A percentile compares a stretch with the other conserved stretches of the same genome.
These are phyloP conservation scores for Alviniconcha marisindica DNA, from an alignment of 1,140 invertebrate species.

Conservation along the genomic window DNA sequence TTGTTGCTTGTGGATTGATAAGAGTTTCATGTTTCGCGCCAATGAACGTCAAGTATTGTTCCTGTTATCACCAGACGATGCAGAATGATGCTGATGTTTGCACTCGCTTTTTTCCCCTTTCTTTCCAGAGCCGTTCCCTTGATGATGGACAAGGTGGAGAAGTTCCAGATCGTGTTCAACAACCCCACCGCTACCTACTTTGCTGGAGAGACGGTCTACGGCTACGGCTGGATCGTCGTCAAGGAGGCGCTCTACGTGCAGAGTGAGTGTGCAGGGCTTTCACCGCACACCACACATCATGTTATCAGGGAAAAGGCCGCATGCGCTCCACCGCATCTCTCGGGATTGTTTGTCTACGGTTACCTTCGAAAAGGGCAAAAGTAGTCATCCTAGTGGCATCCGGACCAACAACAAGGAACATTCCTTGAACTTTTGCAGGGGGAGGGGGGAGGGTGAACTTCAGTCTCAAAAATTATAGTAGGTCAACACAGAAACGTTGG, in stretches of 20 bases:
- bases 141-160: conserved; percentile 67
- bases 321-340: too few species aligned
- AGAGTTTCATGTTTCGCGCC: neutral
- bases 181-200: conserved; percentile 69
- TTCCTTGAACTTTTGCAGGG: too few species aligned
- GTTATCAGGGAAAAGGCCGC: too few species aligned
- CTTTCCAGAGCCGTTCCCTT: conserved; percentile 41
- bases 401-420: too few species aligned
- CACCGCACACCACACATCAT: too few species aligned
- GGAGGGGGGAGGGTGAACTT: too few species aligned
- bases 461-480: too few species aligned
- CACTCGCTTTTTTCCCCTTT: neutral
- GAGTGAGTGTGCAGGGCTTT: conserved; percentile 66
- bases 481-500: too few species aligned
- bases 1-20: neutral
- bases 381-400: too few species aligned
- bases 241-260: conserved; percentile 70
- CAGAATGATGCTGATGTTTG: neutral
- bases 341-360: too few species aligned
- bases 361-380: too few species aligned
- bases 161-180: conserved; percentile 73
- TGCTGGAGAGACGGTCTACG: conserved; percentile 70
- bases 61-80: neutral
- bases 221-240: conserved; percentile 69
- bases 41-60: neutral